Evolutionary conservation across 2,797 vertebrate species (phyloP).

Genomic region (Scolopax rusticola): DNA sequence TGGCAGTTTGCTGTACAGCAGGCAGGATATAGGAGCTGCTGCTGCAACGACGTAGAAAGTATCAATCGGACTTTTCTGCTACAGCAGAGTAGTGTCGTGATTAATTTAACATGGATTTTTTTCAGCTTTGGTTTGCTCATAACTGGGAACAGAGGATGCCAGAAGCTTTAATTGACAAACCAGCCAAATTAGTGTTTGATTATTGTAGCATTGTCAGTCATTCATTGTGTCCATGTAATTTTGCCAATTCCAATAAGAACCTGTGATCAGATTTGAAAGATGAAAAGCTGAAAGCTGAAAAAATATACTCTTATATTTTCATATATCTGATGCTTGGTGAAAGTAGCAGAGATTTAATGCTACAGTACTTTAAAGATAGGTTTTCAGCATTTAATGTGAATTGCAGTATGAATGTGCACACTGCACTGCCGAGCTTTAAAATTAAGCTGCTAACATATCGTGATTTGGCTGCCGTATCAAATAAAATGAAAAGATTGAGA

Average conservation of each 20-base stretch:
- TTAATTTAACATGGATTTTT: constrained; percentile 5
- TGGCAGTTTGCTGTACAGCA: background rate
- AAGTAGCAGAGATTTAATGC: background rate
- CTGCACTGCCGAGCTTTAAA: background rate
- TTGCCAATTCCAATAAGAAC: background rate
- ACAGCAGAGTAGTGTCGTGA: background rate
- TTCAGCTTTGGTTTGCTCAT: background rate
- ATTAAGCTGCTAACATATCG: background rate
- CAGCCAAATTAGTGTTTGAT: background rate
- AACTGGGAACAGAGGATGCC: background rate
- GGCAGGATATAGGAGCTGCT: background rate
- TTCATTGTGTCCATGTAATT: background rate
- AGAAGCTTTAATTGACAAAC: background rate
- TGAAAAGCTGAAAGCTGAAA: background rate
- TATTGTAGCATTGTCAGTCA: background rate
- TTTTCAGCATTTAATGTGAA: background rate
- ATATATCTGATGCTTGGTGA: background rate
- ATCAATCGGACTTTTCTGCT: background rate
- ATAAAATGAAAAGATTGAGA: background rate
- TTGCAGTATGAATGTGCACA: background rate
- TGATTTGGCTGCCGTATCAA: background rate
- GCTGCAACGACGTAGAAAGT: background rate
- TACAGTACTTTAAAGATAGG: background rate
- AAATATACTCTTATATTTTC: background rate
- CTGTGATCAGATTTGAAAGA: background rate